phyloP scores from a whole-genome alignment of 2,113 vertebrate genomes.

The Periophthalmodon schlosseri region DNA sequence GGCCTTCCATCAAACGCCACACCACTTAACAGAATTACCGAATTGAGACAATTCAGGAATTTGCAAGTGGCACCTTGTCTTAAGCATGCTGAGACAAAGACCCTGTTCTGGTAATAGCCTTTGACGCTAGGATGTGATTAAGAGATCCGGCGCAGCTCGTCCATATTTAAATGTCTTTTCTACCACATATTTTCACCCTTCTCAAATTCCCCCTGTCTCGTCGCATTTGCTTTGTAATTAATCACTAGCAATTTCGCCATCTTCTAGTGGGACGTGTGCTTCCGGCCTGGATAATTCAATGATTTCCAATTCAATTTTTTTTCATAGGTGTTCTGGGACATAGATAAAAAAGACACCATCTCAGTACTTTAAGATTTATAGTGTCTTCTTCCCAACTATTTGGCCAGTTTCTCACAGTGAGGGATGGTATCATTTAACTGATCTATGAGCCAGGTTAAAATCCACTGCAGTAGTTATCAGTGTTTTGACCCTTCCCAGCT shows the following conservation, averaged over 20 bases:
- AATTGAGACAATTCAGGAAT: constrained; percentile 15
- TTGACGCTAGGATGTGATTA: constrained; percentile 54
- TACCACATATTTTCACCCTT: constrained; percentile 37
- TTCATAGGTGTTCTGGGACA: not conserved
- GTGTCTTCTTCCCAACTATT: constrained; percentile 1
- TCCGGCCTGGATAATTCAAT: constrained; percentile 34
- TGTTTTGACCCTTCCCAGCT: constrained; percentile 36
- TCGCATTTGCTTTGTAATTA: constrained; percentile 69
- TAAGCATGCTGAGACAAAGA: constrained; percentile 15
- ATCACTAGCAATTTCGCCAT: constrained; percentile 58
- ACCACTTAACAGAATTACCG: constrained; percentile 12
- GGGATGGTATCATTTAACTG: constrained; percentile 33
- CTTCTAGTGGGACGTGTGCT: constrained; percentile 39
- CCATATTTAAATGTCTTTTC: constrained; percentile 44
- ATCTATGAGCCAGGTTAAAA: constrained; percentile 42
- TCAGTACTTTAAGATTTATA: constrained; percentile 14
- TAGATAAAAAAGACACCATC: not conserved
- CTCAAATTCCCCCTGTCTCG: constrained; percentile 55
- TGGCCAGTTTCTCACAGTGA: not conserved
- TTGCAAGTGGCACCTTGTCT: constrained; percentile 7
- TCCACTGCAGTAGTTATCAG: constrained; percentile 44
- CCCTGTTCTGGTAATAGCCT: constrained; percentile 52
- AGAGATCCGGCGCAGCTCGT: constrained; percentile 36
- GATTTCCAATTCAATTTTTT: constrained; percentile 26
- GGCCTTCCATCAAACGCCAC: constrained; percentile 14